These are phyloP conservation scores for Ceyx margarethae DNA, from an alignment of 2,113 vertebrate genomes.

Conservation along the genomic window DNA sequence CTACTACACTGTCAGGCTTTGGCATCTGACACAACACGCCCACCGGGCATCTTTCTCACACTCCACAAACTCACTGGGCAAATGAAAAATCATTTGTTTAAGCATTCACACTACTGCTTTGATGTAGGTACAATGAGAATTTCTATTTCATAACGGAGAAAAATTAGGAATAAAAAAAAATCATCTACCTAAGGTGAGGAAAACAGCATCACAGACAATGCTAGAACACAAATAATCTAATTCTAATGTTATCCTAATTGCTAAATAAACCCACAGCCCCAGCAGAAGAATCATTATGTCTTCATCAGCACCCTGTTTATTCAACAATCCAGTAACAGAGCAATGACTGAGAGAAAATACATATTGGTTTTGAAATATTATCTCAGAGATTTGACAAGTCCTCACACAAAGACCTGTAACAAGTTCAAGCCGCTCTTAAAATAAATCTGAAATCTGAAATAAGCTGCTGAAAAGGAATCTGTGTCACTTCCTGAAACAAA, in stretches of 20 bases:
- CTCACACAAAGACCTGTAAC: neutral
- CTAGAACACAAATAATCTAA: neutral
- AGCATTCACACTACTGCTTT: conserved; percentile 17
- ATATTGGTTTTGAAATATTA: conserved; percentile 11
- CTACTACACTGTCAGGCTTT: neutral
- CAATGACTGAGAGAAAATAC: conserved; percentile 18
- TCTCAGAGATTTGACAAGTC: conserved; percentile 13
- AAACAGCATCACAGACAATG: neutral
- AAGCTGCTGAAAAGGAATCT: conserved; percentile 27
- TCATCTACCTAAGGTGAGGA: neutral
- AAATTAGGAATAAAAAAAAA: neutral
- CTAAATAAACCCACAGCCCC: conserved; percentile 13
- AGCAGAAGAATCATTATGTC: neutral
- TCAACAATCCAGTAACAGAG: conserved; percentile 10
- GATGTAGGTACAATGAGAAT: conserved; percentile 31
- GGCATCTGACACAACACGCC: conserved; percentile 17
- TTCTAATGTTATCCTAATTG: conserved; percentile 28
- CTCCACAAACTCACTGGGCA: neutral
- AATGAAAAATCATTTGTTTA: conserved; percentile 56
- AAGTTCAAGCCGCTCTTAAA: neutral
- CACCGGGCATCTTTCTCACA: conserved; percentile 29
- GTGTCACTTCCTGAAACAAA: conserved; percentile 14
- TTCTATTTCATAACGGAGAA: conserved; percentile 29
- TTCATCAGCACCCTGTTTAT: conserved; percentile 23
- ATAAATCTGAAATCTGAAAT: conserved; percentile 29